phyloP scores from a whole-genome alignment of 2,113 vertebrate genomes.

The Ariopsis seemanni region DNA sequence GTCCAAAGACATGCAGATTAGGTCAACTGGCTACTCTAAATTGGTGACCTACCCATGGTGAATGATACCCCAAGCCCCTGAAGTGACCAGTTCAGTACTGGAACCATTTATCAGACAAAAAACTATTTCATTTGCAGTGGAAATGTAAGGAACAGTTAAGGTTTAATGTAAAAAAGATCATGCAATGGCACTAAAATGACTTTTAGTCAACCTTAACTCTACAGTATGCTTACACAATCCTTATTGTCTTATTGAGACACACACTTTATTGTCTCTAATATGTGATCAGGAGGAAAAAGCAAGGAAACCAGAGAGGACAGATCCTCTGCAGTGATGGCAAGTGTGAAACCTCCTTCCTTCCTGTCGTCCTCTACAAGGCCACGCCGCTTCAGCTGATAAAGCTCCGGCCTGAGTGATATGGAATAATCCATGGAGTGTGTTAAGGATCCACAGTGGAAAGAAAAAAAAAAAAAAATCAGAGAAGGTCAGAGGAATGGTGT shows the following conservation, averaged over 20 bases:
- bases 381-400: conserved; percentile 31
- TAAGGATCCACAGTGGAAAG: not conserved
- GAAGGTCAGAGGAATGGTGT: conserved; percentile 13
- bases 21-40: too few species aligned
- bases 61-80: not conserved
- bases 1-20: too few species aligned
- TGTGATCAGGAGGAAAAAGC: conserved; percentile 16
- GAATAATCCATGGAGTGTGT: conserved; percentile 12
- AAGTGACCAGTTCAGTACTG: not conserved
- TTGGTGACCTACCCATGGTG: too few species aligned
- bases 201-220: not conserved
- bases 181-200: not conserved
- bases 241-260: not conserved
- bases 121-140: not conserved
- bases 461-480: not conserved
- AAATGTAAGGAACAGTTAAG: not conserved
- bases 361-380: conserved; percentile 25
- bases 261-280: not conserved
- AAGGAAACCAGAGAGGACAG: conserved; percentile 32
- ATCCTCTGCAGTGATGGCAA: conserved; percentile 8
- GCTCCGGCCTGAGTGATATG: not conserved
- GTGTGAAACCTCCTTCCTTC: conserved; percentile 51
- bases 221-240: not conserved
- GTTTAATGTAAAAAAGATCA: too few species aligned
- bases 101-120: not conserved